Percentiles rank a stretch among this genome's conserved stretches.
These are phyloP conservation scores for Sprattus sprattus DNA, from an alignment of 2,113 vertebrate genomes.

Conservation along the genomic window DNA sequence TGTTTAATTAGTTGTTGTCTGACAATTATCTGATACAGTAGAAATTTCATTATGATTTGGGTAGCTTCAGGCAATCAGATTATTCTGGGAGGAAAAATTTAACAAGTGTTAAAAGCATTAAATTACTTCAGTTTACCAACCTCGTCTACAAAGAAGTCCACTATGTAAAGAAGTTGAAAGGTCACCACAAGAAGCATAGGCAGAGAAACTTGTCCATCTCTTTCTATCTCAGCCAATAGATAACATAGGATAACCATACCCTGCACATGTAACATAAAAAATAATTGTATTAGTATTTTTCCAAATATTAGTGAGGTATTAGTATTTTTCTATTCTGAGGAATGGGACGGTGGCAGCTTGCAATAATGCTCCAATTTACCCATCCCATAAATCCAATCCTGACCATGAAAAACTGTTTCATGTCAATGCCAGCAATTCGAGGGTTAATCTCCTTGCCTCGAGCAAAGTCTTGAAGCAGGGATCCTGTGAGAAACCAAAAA, in stretches of 20 bases:
- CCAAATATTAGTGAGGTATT: too few species aligned
- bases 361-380: slow-evolving; percentile 38
- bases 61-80: too few species aligned
- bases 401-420: slow-evolving; percentile 54
- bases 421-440: slow-evolving; percentile 42
- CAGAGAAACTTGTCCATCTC: slow-evolving; percentile 17
- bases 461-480: slow-evolving; percentile 44
- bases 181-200: slow-evolving; percentile 37
- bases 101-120: background rate
- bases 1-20: background rate
- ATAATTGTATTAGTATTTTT: background rate
- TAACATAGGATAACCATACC: slow-evolving; percentile 44
- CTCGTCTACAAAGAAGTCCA: slow-evolving; percentile 54
- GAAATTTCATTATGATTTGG: too few species aligned
- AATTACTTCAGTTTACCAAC: slow-evolving; percentile 17
- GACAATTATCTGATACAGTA: too few species aligned
- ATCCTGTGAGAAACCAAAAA: background rate
- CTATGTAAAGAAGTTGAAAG: slow-evolving; percentile 52
- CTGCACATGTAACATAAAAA: slow-evolving; percentile 25
- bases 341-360: background rate
- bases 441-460: slow-evolving; percentile 47
- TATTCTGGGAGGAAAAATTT: too few species aligned
- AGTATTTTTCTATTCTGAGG: background rate
- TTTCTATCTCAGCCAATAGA: slow-evolving; percentile 46
- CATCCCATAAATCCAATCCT: slow-evolving; percentile 55